phyloP scores from a whole-genome alignment of 2,888 invertebrate species.

The Apotomis betuletana region DNA sequence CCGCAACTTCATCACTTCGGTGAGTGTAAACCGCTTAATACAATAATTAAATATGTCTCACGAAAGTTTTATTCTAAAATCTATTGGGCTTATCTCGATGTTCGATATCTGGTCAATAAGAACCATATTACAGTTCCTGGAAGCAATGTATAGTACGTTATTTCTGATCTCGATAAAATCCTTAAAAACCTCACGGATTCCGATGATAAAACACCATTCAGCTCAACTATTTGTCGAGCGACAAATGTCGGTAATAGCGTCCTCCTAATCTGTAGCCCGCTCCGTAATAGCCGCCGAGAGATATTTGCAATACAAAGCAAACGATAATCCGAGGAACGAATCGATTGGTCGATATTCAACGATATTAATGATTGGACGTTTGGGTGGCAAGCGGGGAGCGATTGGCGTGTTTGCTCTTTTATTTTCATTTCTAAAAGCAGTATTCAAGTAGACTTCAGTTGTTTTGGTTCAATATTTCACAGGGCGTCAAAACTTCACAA shows the following conservation, averaged over 20 bases:
- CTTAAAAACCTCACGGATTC: neutral
- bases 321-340: slow-evolving; percentile 47
- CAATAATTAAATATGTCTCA: no score
- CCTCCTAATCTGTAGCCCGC: slow-evolving; percentile 43
- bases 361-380: slow-evolving; percentile 36
- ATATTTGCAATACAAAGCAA: slow-evolving; percentile 53
- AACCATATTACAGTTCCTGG: no score
- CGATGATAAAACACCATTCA: neutral
- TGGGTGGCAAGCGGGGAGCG: slow-evolving; percentile 16
- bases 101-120: no score
- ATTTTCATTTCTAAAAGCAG: neutral
- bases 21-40: no score
- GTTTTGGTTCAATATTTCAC: neutral
- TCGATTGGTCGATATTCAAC: slow-evolving; percentile 29
- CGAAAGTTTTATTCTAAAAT: no score
- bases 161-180: neutral
- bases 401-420: slow-evolving; percentile 10
- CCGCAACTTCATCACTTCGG: no score
- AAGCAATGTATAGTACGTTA: no score
- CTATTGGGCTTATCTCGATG: no score
- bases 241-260: slow-evolving; percentile 31
- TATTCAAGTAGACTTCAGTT: neutral
- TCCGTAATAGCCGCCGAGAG: slow-evolving; percentile 48
- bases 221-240: slow-evolving; percentile 25
- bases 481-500: no score